A percentile compares a stretch with the other conserved stretches of the same genome.
phyloP scores from a whole-genome alignment of 2,113 vertebrate species.

The Percina caprodes region DNA sequence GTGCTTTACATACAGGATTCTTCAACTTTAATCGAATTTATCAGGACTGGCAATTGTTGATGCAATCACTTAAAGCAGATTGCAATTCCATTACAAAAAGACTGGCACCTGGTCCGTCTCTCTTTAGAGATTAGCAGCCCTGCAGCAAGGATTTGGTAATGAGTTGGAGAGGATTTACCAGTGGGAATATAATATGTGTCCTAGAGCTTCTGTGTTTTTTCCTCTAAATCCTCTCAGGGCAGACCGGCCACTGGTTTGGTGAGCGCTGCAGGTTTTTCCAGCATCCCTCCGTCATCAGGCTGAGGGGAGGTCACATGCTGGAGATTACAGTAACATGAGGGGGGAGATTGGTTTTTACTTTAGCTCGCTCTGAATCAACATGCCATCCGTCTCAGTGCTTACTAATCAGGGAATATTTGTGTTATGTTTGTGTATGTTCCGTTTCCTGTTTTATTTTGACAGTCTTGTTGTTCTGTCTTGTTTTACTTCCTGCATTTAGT shows the following conservation, averaged over 20 bases:
- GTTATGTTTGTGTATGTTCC: too few species aligned
- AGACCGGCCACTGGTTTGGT: conserved; percentile 56
- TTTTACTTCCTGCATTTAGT: too few species aligned
- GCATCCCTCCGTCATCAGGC: conserved; percentile 51
- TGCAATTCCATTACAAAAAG: conserved; percentile 74
- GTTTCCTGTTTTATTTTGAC: too few species aligned
- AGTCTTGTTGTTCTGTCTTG: too few species aligned
- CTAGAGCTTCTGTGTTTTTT: conserved; percentile 66
- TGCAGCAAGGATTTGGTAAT: conserved; percentile 74
- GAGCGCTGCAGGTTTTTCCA: conserved; percentile 65
- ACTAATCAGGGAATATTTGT: conserved; percentile 59
- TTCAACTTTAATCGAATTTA: conserved; percentile 60
- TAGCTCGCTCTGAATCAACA: conserved; percentile 58
- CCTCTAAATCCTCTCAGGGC: conserved; percentile 74
- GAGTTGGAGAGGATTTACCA: conserved; percentile 77
- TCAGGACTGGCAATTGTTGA: conserved; percentile 54
- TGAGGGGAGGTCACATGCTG: conserved; percentile 72
- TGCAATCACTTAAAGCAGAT: conserved; percentile 66
- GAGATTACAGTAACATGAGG: conserved; percentile 78
- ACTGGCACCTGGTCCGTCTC: conserved; percentile 70
- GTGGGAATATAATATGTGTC: conserved; percentile 72
- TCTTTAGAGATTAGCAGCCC: conserved; percentile 68
- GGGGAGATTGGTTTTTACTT: conserved; percentile 70
- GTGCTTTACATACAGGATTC: conserved; percentile 23
- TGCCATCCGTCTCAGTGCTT: conserved; percentile 52